Evolutionary conservation across 1,140 invertebrate genomes (phyloP), one percentile per base, ranked within the genome.

Genomic region (Panulirus ornatus): DNA sequence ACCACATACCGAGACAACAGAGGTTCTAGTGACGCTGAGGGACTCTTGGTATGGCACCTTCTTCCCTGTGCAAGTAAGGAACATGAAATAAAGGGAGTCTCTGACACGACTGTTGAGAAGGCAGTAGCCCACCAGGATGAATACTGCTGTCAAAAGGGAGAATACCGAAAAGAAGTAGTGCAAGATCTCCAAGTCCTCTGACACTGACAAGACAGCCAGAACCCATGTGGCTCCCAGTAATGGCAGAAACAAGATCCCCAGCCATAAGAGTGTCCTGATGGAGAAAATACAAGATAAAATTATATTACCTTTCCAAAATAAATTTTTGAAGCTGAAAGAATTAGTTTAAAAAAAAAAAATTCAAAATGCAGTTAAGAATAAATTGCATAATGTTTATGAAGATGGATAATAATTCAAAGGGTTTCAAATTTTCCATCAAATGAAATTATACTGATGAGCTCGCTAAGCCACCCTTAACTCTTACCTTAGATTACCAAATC

Each of bases 401-500:
- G 0, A 1, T 58, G 11, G n/a, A 19, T 58, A 3, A 19, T 19
- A 58, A 19, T 58, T 22, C 54, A 19, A 22, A 19, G n/a, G 19
- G 19, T 58, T 22, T 22, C 5, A 3, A 5, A 47, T 22, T 19
- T 58, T 58, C n/a, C n/a, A 14, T 58, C 0, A 1, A 58, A 58
- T 58, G 5, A 58, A 47, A 11, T 0, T 22, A 76, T 85, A 40
- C 30, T 22, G 22, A 36, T 1, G 19, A 19, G 8, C 40, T 27
- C 1, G 19, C 44, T 19, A 44, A 19, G 38, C 9, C 14, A 34
- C 58, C 6, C 27, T 30, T 3, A 44, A 30, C 44, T 19, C 38
- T 54, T 82, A 92, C 96, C 96, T 96, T 71, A 99, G 94, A 93
- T 98, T 97, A 40, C 97, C 97, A 93, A 98, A 98, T 83, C 98